Percentiles rank a stretch among this genome's conserved stretches.
Evolutionary conservation across 2,888 invertebrate genomes (phyloP).

Genomic region (Meta bourneti): DNA sequence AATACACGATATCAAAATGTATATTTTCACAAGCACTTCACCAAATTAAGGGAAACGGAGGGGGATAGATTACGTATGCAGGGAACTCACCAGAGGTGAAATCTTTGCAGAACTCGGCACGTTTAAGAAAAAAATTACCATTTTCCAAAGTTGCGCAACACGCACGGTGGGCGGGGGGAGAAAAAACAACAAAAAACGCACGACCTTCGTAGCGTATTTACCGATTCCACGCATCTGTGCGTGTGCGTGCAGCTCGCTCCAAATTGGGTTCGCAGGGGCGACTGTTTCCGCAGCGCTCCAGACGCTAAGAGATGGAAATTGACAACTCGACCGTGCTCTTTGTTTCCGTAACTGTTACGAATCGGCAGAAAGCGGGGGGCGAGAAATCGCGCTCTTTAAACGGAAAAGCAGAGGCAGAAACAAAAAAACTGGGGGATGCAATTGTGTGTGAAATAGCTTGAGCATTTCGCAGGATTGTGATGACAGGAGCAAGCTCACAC

Average conservation of each 20-base stretch:
- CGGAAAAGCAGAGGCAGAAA: slow-evolving; percentile 5
- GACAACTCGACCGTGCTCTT: slow-evolving; percentile 55
- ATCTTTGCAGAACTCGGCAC: slow-evolving; percentile 4
- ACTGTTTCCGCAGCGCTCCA: slow-evolving; percentile 5
- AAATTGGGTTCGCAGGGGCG: slow-evolving; percentile 40
- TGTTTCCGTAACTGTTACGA: slow-evolving; percentile 45
- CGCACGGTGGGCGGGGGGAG: not conserved
- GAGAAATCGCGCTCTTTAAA: slow-evolving; percentile 4
- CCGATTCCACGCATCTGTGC: slow-evolving; percentile 29
- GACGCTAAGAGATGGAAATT: slow-evolving; percentile 46
- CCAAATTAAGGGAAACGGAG: slow-evolving; percentile 21
- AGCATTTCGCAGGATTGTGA: slow-evolving; percentile 26
- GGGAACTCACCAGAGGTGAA: slow-evolving; percentile 31
- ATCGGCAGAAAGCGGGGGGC: slow-evolving; percentile 12
- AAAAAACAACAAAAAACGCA: not conserved
- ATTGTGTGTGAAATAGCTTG: slow-evolving; percentile 57
- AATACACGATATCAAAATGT: not conserved
- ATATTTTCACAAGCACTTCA: slow-evolving; percentile 7
- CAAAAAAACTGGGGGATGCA: slow-evolving; percentile 6
- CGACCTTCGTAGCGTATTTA: slow-evolving; percentile 31
- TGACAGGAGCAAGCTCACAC: not conserved
- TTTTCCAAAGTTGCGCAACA: not conserved
- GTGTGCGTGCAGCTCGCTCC: slow-evolving; percentile 32
- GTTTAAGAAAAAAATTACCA: slow-evolving; percentile 3
- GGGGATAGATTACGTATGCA: slow-evolving; percentile 23